These are phyloP conservation scores for Aricia artaxerxes DNA, from an alignment of 2,888 invertebrate genomes.

Conservation along the genomic window DNA sequence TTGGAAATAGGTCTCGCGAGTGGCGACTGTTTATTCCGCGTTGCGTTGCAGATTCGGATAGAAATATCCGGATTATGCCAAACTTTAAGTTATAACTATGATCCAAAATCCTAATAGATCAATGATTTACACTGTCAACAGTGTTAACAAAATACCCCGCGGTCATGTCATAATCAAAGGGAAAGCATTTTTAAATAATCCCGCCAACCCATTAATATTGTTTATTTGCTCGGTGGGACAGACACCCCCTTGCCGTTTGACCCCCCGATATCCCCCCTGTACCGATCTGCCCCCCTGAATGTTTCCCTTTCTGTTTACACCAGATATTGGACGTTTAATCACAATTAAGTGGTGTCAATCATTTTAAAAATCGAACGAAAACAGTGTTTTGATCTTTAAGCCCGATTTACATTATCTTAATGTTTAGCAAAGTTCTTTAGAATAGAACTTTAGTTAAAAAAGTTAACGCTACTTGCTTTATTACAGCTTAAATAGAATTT, in stretches of 20 bases:
- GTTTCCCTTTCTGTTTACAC: conserved; percentile 22
- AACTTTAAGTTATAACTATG: too few relatives aligned
- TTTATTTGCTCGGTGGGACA: conserved; percentile 20
- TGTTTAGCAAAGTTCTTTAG: too few relatives aligned
- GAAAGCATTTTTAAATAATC: conserved; percentile 19
- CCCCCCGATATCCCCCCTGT: not conserved
- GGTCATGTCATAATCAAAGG: conserved; percentile 20
- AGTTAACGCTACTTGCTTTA: too few relatives aligned
- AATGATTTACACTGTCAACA: conserved; percentile 9
- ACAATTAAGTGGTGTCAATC: conserved; percentile 26
- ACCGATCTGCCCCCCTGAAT: not conserved
- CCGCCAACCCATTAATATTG: conserved; percentile 23
- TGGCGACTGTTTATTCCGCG: too few relatives aligned
- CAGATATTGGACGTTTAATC: conserved; percentile 17
- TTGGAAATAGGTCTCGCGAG: too few relatives aligned
- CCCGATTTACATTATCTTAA: too few relatives aligned
- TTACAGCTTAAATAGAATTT: too few relatives aligned
- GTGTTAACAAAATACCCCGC: not conserved
- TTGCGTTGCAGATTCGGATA: too few relatives aligned
- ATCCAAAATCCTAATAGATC: not conserved
- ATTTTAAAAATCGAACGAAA: not conserved
- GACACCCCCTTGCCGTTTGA: not conserved
- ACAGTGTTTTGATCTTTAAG: too few relatives aligned
- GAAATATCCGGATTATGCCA: too few relatives aligned
- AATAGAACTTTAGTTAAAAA: too few relatives aligned